Evolutionary conservation across 1,140 invertebrate species (phyloP).

Genomic region (Meteorus sp.): DNA sequence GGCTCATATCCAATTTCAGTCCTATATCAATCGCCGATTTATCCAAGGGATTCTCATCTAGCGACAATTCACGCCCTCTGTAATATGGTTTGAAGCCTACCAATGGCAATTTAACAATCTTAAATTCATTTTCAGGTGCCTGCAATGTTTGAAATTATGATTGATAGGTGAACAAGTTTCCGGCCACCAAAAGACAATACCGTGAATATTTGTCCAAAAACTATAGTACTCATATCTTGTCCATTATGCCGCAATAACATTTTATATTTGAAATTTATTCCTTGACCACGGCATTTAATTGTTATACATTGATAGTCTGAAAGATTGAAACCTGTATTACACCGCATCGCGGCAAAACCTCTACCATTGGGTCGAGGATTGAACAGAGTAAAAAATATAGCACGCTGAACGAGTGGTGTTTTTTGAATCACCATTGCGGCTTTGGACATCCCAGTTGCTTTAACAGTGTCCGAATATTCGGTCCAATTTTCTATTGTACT

Average conservation of each 20-base stretch:
- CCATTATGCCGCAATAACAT: slow-evolving; percentile 65
- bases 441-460: slow-evolving; percentile 66
- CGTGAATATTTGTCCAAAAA: slow-evolving; percentile 68
- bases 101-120: slow-evolving; percentile 59
- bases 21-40: slow-evolving; percentile 63
- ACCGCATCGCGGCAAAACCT: slow-evolving; percentile 65
- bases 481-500: slow-evolving; percentile 53
- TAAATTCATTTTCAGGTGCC: slow-evolving; percentile 62
- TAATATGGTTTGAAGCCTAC: slow-evolving; percentile 67
- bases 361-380: slow-evolving; percentile 68
- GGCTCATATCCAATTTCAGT: slow-evolving; percentile 68
- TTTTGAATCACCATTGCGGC: slow-evolving; percentile 64
- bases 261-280: slow-evolving; percentile 61
- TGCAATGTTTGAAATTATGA: slow-evolving; percentile 38
- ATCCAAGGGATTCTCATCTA: slow-evolving; percentile 63
- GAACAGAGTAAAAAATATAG: slow-evolving; percentile 67
- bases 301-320: slow-evolving; percentile 57
- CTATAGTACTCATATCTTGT: slow-evolving; percentile 62
- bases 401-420: slow-evolving; percentile 61
- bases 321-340: slow-evolving; percentile 59
- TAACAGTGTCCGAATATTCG: slow-evolving; percentile 66
- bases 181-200: slow-evolving; percentile 40
- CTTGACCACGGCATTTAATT: slow-evolving; percentile 64
- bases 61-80: slow-evolving; percentile 59
- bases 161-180: slow-evolving; percentile 2